Evolutionary conservation across 2,888 invertebrate species (phyloP).

Genomic region (Clivina fossor): DNA sequence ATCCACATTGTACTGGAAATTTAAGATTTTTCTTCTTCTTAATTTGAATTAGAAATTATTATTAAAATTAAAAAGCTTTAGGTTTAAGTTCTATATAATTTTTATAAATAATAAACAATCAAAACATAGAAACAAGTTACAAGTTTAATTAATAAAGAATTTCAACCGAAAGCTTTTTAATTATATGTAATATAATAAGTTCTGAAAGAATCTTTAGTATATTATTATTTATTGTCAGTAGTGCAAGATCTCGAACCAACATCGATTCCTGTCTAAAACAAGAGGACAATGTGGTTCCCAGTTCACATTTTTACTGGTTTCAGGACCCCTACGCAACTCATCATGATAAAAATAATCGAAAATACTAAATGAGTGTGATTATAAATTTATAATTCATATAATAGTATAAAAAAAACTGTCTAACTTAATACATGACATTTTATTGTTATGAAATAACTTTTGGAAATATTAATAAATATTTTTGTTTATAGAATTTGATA

Average conservation of each 20-base stretch:
- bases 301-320: slow-evolving; percentile 50
- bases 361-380: too few relatives aligned
- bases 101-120: too few relatives aligned
- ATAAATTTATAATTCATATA: slow-evolving; percentile 11
- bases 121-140: too few relatives aligned
- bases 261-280: slow-evolving; percentile 17
- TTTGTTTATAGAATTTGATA: too few relatives aligned
- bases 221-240: slow-evolving; percentile 3
- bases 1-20: slow-evolving; percentile 94
- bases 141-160: too few relatives aligned
- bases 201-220: too few relatives aligned
- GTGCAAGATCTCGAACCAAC: slow-evolving; percentile 10
- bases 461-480: too few relatives aligned
- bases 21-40: slow-evolving; percentile 1
- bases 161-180: too few relatives aligned
- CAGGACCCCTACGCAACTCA: slow-evolving; percentile 37
- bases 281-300: slow-evolving; percentile 51
- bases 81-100: too few relatives aligned
- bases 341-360: slow-evolving; percentile 20
- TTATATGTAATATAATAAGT: too few relatives aligned
- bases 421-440: not conserved
- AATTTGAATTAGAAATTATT: not conserved
- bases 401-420: not conserved
- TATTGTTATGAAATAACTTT: not conserved
- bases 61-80: not conserved